Evolutionary conservation across 2,797 vertebrate species (phyloP).

Genomic region (Sarcoramphus papa): DNA sequence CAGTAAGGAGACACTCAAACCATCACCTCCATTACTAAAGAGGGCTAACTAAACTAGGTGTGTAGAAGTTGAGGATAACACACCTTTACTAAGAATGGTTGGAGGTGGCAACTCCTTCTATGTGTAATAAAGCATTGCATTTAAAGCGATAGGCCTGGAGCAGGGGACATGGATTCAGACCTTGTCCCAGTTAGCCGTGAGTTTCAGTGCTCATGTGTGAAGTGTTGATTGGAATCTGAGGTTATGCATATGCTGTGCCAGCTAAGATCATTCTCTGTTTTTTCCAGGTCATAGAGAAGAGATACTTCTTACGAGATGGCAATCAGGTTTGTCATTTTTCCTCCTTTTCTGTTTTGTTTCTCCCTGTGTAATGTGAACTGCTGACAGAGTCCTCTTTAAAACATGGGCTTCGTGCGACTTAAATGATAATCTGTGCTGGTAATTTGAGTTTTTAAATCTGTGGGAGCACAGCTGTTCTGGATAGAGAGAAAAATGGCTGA

Average conservation of each 20-base stretch:
- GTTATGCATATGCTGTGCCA: neutral
- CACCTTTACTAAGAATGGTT: neutral
- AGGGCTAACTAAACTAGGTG: neutral
- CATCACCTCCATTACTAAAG: neutral
- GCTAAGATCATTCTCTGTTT: slow-evolving; percentile 27
- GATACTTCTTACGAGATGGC: slow-evolving; percentile 89
- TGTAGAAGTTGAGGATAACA: neutral
- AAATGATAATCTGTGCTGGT: neutral
- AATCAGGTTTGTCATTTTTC: slow-evolving; percentile 80
- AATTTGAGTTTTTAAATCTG: neutral
- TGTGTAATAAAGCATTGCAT: neutral
- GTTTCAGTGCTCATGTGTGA: neutral
- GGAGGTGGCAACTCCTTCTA: neutral
- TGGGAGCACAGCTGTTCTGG: neutral
- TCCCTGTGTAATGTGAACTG: neutral
- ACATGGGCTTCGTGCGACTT: neutral
- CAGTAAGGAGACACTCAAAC: neutral
- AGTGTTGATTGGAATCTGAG: neutral
- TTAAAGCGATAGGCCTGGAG: neutral
- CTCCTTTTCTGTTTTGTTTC: neutral
- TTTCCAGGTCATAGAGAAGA: slow-evolving; percentile 93
- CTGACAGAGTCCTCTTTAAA: neutral
- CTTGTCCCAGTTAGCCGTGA: neutral
- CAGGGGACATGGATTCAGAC: neutral
- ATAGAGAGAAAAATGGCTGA: neutral